Evolutionary conservation across 1,140 invertebrate genomes (phyloP), one percentile per base, ranked within the genome.

Genomic region (Diorhabda sublineata): DNA sequence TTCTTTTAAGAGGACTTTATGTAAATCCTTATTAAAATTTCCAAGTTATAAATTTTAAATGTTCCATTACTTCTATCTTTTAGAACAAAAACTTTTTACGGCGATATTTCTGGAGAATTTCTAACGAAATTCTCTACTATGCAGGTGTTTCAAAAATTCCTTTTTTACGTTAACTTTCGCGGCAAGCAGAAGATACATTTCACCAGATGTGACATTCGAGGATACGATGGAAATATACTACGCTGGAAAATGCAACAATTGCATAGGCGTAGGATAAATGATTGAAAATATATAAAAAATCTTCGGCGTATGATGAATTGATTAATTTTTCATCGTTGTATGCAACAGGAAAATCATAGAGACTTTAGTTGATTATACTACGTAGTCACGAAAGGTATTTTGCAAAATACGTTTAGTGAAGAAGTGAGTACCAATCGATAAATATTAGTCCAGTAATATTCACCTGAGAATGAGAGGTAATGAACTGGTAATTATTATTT

Each of bases 141-240:
- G 47, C 47, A 52, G 47, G 47, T 52, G 47, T 52, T 52, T 52
- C 47, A 52, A 52, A 52, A 52, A 52, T 52, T 52, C 47, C 4
- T 8, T 52, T 26, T 52, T 52, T 52, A 52, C 47, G 47, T 6
- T 52, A 52, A 52, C 47, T 52, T 52, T 52, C 47, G 47, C 47
- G 47, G 47, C 6, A 52, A n/a, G 47, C 47, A 52, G 47, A 52
- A 3, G 47, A 52, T 52, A 52, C 47, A 52, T 52, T 52, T 52
- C 47, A 52, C 47, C 47, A 52, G 47, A 52, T 52, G 47, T n/a
- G 47, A 52, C 47, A 52, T 6, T 52, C 47, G 47, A 8, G 47
- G 47, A 52, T 52, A 52, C n/a, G 47, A 52, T 52, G 47, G 47
- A 52, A 52, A 52, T 52, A 52, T n/a, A 52, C 47, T 52, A 52